phyloP scores from a whole-genome alignment of 2,888 invertebrate genomes.

The Pimpla rufipes region DNA sequence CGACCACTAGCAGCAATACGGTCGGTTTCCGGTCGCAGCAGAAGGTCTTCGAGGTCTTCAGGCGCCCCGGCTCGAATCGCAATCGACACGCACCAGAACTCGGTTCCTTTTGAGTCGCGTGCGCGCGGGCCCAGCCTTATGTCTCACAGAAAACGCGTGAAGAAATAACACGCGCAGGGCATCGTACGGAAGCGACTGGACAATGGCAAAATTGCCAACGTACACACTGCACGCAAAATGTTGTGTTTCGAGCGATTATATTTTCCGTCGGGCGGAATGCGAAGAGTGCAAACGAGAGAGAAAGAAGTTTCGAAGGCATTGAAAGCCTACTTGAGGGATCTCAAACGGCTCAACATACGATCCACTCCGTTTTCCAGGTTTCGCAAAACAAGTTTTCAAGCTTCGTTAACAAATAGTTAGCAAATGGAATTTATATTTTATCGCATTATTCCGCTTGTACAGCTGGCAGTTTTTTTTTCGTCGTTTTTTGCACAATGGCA shows the following conservation, averaged over 20 bases:
- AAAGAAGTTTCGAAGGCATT: constrained; percentile 29
- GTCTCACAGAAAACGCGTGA: not conserved
- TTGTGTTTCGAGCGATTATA: not conserved
- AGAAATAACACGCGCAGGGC: not conserved
- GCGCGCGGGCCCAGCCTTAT: constrained; percentile 6
- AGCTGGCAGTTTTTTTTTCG: constrained; percentile 73
- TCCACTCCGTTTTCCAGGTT: no score
- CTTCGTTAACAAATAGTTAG: no score
- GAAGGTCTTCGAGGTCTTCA: constrained; percentile 30
- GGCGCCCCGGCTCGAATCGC: constrained; percentile 54
- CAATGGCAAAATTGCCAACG: not conserved
- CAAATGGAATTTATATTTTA: constrained; percentile 71
- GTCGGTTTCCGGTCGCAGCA: constrained; percentile 45
- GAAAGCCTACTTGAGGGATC: no score
- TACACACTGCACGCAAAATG: not conserved
- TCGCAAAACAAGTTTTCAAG: no score
- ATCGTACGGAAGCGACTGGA: not conserved
- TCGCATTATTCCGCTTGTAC: constrained; percentile 68
- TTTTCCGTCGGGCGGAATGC: not conserved
- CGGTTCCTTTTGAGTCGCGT: constrained; percentile 32
- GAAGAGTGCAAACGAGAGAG: constrained; percentile 23
- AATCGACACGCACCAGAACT: constrained; percentile 51
- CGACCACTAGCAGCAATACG: constrained; percentile 15
- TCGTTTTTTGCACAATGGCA: constrained; percentile 21
- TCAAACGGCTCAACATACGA: no score